Base-by-base conservation (phyloP, 2,888 invertebrate species). In the Ptilodon capucinus region DNA sequence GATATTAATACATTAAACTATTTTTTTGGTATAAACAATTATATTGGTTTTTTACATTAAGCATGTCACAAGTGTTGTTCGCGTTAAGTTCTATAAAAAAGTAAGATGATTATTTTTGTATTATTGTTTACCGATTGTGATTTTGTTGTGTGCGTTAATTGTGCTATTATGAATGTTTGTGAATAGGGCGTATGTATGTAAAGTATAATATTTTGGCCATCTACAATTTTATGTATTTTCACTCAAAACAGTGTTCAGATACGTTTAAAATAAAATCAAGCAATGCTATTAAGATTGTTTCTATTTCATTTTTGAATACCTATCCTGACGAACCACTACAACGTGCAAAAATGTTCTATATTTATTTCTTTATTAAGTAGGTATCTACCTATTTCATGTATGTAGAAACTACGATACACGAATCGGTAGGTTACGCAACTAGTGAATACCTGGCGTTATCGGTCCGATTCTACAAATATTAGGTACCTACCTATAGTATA, bases 241-340 rank as follows among this genome's bases (percentile, higher is more conserved):
- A 13, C 19, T n/a, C 13, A 38, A 32, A 36, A 38, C 38, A 7
- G 30, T 39, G 40, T 28, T 17, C 40, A 49, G 40, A 45, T 44
- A 54, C 42, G 41, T 39, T 40, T 60, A 51, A 56, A 61, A 60
- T 65, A 65, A 65, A 62, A 55, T 55, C 39, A 30, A 64, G 40
- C 55, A 54, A 60, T 48, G 50, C 47, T 42, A 42, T 35, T 51
- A 23, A 11, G 1, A 13, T 50, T 53, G 49, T 53, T 50, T 17
- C 40, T 36, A 45, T 55, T 46, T 34, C 23, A n/a, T 28, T 28
- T 21, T 21, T 21, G 7, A 21, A 21, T 4, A 6, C 2, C 21
- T 21, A 21, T 21, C 21, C 21, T 21, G 0, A 7, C 21, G 21
- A 0, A n/a, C n/a, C n/a, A n/a, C n/a, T n/a, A n/a, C n/a, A n/a